Evolutionary conservation across 2,797 vertebrate genomes (phyloP), one percentile per base, ranked within the genome.

Genomic region (Sebastes taczanowskii): DNA sequence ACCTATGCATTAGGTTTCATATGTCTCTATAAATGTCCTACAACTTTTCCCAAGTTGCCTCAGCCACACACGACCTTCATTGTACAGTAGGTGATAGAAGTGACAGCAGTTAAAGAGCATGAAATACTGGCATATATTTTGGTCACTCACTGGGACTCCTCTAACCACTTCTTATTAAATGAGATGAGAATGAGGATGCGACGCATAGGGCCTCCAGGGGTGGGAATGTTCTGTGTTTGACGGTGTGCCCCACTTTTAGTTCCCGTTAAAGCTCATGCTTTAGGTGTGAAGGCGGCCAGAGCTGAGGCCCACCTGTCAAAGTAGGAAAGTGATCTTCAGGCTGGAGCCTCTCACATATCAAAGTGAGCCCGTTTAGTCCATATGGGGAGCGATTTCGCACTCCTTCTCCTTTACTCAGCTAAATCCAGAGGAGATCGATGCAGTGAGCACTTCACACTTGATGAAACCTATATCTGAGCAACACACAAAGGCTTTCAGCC

Each of bases 271-370:
- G 87, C 84, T 86, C 10, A 23, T 34, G 69, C 64, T 80, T 73
- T 61, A 72, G 73, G 82, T 82, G 84, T 80, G 83, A 90, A 84
- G 75, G 77, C 29, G 11, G 75, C 42, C 18, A 63, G 46, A 73
- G 74, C 4, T 46, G 71, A 73, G 81, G 73, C 64, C 79, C 82
- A 64, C 61, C 80, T 92, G 87, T 91, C 84, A 85, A 9, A 74
- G 83, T 2, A 65, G 35, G 62, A 85, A 82, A 83, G 56, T 69
- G 74, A 89, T 89, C 81, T 77, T 67, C 7, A n/a, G n/a, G 27
- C 58, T 38, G 18, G 53, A 77, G 62, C 56, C 49, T 76, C 86
- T 84, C 81, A 76, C 65, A 80, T 92, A 65, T 83, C 85, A 88
- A 72, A 88, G 81, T 60, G 42, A 53, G 25, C 20, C 61, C 25